phyloP scores from a whole-genome alignment of 2,113 vertebrate genomes.

The Alethe castanea region DNA sequence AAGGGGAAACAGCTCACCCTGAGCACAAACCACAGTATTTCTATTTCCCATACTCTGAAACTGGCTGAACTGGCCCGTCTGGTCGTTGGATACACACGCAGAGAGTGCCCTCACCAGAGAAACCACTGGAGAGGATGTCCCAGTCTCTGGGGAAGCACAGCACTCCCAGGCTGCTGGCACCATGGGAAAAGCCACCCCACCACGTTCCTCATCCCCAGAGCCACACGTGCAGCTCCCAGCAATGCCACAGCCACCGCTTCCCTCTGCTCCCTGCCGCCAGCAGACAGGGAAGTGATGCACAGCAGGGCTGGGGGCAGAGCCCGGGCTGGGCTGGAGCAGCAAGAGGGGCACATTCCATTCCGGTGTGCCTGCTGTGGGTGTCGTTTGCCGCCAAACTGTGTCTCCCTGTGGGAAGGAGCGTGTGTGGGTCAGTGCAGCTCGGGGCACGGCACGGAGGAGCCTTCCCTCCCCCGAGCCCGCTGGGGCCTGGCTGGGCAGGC shows the following conservation, averaged over 20 bases:
- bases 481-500: accelerated
- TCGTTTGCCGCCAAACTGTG: accelerated
- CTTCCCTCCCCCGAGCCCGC: accelerated
- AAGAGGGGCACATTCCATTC: accelerated
- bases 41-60: constrained; percentile 26
- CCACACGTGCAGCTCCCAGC: not conserved
- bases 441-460: not conserved
- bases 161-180: not conserved
- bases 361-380: no score
- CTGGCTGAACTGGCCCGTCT: constrained; percentile 18
- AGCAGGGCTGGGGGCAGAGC: not conserved
- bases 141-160: not conserved
- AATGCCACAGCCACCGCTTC: accelerated
- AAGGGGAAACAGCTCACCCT: not conserved
- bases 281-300: not conserved
- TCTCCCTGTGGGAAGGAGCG: not conserved
- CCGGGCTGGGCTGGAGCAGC: accelerated
- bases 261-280: not conserved
- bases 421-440: accelerated
- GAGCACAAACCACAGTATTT: not conserved
- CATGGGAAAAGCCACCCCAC: not conserved
- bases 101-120: not conserved
- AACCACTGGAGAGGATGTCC: not conserved
- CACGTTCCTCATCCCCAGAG: not conserved
- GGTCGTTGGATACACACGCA: not conserved